These are phyloP conservation scores for Palythoa grandis DNA, from an alignment of 92 coral and sea anemone genomes.

Conservation along the genomic window DNA sequence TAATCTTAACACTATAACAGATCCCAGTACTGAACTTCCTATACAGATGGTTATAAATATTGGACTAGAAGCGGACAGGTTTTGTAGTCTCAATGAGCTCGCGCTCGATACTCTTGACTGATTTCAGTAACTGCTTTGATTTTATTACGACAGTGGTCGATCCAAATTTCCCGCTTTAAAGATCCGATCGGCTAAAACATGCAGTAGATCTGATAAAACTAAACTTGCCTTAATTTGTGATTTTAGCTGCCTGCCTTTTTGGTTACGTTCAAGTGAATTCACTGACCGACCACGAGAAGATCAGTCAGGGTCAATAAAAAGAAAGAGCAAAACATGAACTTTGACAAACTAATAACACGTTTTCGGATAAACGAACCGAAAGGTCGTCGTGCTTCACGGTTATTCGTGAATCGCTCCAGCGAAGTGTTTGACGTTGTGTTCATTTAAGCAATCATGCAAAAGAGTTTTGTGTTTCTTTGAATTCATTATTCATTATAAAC, in stretches of 20 bases:
- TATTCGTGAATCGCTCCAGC: conserved; percentile 42
- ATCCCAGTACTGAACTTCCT: no score
- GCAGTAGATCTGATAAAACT: no score
- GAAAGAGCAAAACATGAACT: not conserved
- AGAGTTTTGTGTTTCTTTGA: not conserved
- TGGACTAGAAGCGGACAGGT: no score
- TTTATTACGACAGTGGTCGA: no score
- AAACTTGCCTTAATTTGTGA: not conserved
- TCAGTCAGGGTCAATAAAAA: not conserved
- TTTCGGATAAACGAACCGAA: not conserved
- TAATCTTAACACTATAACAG: no score
- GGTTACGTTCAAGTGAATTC: conserved; percentile 5
- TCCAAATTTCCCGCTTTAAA: not conserved
- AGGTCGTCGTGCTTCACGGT: not conserved
- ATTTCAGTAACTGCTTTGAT: no score
- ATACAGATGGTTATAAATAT: no score
- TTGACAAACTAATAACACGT: not conserved
- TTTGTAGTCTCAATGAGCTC: no score
- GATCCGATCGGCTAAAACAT: not conserved
- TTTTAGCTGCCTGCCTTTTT: not conserved
- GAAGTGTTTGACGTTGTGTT: conserved; percentile 36
- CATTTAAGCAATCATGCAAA: conserved; percentile 42
- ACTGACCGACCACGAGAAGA: not conserved
- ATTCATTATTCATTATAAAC: conserved; percentile 21
- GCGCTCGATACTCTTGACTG: no score